Evolutionary conservation across 2,797 vertebrate species (phyloP).

Genomic region (Otus scops): DNA sequence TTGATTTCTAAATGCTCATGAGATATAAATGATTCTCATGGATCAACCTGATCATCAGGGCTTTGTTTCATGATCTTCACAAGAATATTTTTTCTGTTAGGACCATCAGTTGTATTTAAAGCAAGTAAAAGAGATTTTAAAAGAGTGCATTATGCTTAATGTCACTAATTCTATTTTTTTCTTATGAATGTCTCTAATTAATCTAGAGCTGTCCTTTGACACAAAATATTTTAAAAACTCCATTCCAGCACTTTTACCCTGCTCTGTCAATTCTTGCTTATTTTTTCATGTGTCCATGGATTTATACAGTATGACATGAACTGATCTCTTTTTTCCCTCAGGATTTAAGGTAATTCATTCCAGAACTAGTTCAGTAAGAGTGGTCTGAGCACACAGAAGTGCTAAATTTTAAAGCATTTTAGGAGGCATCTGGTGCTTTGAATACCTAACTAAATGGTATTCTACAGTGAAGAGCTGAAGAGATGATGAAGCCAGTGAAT

Average conservation of each 20-base stretch:
- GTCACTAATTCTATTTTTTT: not conserved
- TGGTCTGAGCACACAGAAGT: not conserved
- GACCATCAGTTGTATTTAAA: not conserved
- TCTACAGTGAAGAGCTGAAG: not conserved
- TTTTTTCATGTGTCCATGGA: not conserved
- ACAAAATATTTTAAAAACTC: not conserved
- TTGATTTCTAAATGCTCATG: not conserved
- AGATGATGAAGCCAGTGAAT: not conserved
- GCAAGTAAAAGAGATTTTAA: not conserved
- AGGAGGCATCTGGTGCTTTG: not conserved
- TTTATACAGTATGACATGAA: not conserved
- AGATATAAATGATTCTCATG: not conserved
- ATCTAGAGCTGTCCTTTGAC: not conserved
- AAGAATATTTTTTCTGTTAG: not conserved
- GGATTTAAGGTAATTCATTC: not conserved
- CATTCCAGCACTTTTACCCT: not conserved
- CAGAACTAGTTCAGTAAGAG: not conserved
- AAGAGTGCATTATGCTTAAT: not conserved
- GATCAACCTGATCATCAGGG: not conserved
- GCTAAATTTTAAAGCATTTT: not conserved
- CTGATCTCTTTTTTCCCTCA: not conserved
- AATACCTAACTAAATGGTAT: not conserved
- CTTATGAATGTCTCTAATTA: not conserved
- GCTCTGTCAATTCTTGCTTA: not conserved
- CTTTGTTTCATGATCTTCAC: not conserved